Base-by-base conservation (phyloP, 2,113 vertebrate species). In the Ictalurus furcatus region DNA sequence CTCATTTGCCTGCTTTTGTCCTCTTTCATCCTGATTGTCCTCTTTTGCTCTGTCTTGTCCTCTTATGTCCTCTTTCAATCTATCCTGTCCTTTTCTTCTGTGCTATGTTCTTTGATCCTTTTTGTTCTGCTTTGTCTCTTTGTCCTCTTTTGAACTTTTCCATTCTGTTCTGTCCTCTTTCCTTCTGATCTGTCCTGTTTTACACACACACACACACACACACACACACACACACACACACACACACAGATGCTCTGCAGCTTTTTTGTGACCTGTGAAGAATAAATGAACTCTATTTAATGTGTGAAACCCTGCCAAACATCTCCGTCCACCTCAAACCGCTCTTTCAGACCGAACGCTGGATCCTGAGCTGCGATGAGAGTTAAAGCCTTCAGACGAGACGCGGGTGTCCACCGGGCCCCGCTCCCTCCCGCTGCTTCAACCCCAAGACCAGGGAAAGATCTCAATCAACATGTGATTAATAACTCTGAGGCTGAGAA, bases 391-490 rank as follows among this genome's bases (percentile, higher is more conserved):
- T 90, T 93, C 91, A 91, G 92, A 93, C 61, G 88, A 63, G 82
- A 92, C 63, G 44, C 59, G 85, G 44, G 44, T 52, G 76, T 79
- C 76, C 76, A n/a, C 83, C 1, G 30, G 78, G 90, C 87, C 90
- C 88, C 81, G 91, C 89, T 92, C 94, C 94, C 93, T 93, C 90
- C 83, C 89, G 87, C 76, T 88, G 85, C 78, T 90, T 93, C 93
- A 91, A 88, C 92, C 90, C 87, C 12, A 69, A 91, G 87, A 89
- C 86, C 87, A 85, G 76, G 86, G 91, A 92, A 90, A 87, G 40
- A 88, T 91, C 92, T 94, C 93, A 94, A 93, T 94, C 92, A 90
- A 92, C 92, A 88, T 89, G 93, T 95, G 94, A 96, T 96, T 95
- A 95, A 96, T 96, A 95, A 79, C 95, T 95, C 93, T 28, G 40